Evolutionary conservation across 2,113 vertebrate species (phyloP), one percentile per base, ranked within the genome.

Genomic region (Petaurus breviceps): DNA sequence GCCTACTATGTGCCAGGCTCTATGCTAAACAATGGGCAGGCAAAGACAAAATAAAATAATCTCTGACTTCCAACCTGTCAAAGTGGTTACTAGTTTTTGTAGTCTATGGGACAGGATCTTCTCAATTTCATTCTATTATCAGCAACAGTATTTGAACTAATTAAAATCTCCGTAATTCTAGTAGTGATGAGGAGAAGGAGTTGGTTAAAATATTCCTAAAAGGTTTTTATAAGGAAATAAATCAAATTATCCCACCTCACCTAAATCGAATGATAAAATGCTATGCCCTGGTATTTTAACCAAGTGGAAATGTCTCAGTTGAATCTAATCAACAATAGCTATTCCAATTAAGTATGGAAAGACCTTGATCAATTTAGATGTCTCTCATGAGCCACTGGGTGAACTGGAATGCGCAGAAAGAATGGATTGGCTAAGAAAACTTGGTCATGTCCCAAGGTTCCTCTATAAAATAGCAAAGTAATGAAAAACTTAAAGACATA

Each of bases 1-100:
- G 68, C n/a, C 68, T 43, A 43, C 68, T 23, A 23, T 23, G 7
- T 43, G 19, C 68, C n/a, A 84, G 68, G 37, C 37, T 19, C 37
- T 43, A 84, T 84, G 57, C 28, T 61, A 61, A 61, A 3, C 28
- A 61, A 12, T 31, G 28, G 28, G 3, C 28, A 31, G 11, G 37
- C 61, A 77, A 77, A 84, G 68, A 43, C 16, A 84, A 84, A 84
- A 43, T 84, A 19, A 84, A 84, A 68, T 24, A 37, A 2, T 43
- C 5, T 84, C 89, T 49, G 91, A 14, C 91, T 95, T 92, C 46
- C 52, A 94, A 93, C 25, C 91, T 93, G 96, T 91, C 90, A 94
- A 96, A 92, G 57, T 94, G 43, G 92, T 51, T 49, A 9, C 23
- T 93, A 91, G 57, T 51, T 93, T 28, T 98, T 91, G 68, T 19